Conservation (phyloP, 2,113 vertebrate species). For the Lophius piscatorius region DNA sequence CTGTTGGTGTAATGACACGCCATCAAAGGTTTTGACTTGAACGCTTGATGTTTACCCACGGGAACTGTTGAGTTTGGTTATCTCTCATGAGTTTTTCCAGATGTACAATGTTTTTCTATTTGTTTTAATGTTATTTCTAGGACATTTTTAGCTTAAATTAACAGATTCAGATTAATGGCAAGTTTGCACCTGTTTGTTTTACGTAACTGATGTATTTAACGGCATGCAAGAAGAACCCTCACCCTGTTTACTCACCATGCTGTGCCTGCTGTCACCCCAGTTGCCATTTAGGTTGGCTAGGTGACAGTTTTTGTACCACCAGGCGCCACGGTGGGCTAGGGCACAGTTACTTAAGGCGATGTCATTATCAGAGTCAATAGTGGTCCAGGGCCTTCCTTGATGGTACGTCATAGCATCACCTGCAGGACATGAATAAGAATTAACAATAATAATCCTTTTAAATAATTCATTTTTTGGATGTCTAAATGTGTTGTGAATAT, state of each 20-base stretch:
- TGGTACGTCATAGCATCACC: slow-evolving; percentile 90
- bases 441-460: background rate
- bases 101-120: too few relatives aligned
- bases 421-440: slow-evolving; percentile 47
- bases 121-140: too few relatives aligned
- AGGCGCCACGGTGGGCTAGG: slow-evolving; percentile 83
- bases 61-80: too few relatives aligned
- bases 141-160: too few relatives aligned
- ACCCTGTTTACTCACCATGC: slow-evolving; percentile 79
- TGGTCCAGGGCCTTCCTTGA: slow-evolving; percentile 86
- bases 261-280: slow-evolving; percentile 86
- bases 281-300: slow-evolving; percentile 87
- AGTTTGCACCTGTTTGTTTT: background rate
- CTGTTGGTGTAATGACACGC: slow-evolving; percentile 26
- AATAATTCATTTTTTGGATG: too few relatives aligned
- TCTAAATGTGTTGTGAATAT: too few relatives aligned
- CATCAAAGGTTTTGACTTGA: too few relatives aligned
- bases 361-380: slow-evolving; percentile 87
- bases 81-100: too few relatives aligned
- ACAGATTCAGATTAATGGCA: background rate
- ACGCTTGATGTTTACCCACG: too few relatives aligned
- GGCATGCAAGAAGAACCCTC: background rate
- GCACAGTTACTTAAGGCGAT: slow-evolving; percentile 90
- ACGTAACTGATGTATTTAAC: too few relatives aligned
- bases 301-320: slow-evolving; percentile 94